Percentiles rank a stretch among this genome's conserved stretches.
Conservation (phyloP, 2,797 vertebrate species). For the Morus bassanus region DNA sequence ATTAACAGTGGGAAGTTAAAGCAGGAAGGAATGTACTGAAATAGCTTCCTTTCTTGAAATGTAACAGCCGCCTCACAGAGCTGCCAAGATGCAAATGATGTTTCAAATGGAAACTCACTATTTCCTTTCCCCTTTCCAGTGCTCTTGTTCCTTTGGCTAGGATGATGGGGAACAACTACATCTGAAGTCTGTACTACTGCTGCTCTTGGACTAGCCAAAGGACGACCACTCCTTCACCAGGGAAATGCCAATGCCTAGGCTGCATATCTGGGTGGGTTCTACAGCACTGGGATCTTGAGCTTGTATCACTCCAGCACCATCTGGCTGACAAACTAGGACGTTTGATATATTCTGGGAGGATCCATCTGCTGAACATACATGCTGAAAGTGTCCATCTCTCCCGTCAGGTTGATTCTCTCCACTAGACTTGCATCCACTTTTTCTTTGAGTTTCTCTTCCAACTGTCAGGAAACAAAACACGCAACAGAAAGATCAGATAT, state of each 20-base stretch:
- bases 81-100: constrained; percentile 61
- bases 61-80: constrained; percentile 29
- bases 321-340: constrained; percentile 29
- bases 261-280: background rate
- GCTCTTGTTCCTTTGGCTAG: constrained; percentile 13
- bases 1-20: constrained; percentile 49
- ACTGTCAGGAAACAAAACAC: constrained; percentile 73
- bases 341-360: background rate
- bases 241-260: background rate
- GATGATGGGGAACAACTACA: background rate
- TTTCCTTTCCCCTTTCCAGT: constrained; percentile 50
- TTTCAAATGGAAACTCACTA: constrained; percentile 56
- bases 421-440: constrained; percentile 90
- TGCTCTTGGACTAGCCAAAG: background rate
- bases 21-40: constrained; percentile 47
- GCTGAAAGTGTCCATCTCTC: constrained; percentile 99
- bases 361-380: constrained; percentile 78
- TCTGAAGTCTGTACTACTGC: background rate
- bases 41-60: constrained; percentile 60
- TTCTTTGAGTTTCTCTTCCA: constrained; percentile 98
- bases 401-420: constrained; percentile 94
- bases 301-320: constrained; percentile 35
- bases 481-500: background rate
- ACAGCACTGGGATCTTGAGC: background rate
- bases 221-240: background rate